phyloP scores from a whole-genome alignment of 2,888 invertebrate species.

The Cataglyphis albicans region DNA sequence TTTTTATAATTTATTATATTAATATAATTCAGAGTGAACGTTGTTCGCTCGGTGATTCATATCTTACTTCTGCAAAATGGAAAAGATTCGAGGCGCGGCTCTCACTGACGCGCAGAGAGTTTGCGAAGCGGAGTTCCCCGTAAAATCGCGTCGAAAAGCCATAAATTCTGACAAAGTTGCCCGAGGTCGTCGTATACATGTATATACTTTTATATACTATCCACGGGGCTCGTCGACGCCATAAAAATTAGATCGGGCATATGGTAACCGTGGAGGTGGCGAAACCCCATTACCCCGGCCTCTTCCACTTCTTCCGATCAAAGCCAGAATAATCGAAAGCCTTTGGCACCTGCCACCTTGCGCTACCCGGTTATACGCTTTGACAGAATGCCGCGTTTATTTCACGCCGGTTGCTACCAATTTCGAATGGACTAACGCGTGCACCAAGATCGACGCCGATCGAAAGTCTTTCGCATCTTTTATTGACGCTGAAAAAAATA shows the following conservation, averaged over 20 bases:
- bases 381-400: slow-evolving; percentile 45
- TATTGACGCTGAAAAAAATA: not conserved
- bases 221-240: slow-evolving; percentile 73
- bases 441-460: not conserved
- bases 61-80: not conserved
- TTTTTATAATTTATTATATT: not conserved
- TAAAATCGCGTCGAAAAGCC: slow-evolving; percentile 69
- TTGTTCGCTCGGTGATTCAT: not conserved
- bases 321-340: slow-evolving; percentile 79
- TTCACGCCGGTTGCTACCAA: slow-evolving; percentile 43
- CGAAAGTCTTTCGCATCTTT: not conserved
- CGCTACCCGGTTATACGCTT: slow-evolving; percentile 51
- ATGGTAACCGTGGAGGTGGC: slow-evolving; percentile 78
- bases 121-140: slow-evolving; percentile 29
- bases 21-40: not conserved
- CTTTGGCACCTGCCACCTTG: slow-evolving; percentile 79
- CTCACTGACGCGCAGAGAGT: slow-evolving; percentile 48
- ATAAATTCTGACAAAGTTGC: slow-evolving; percentile 71
- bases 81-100: slow-evolving; percentile 57
- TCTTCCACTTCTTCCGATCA: slow-evolving; percentile 69
- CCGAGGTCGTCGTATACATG: slow-evolving; percentile 65
- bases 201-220: slow-evolving; percentile 40
- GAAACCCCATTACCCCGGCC: slow-evolving; percentile 76
- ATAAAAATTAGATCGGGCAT: slow-evolving; percentile 79
- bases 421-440: slow-evolving; percentile 37